Base-by-base conservation (phyloP, 2,888 invertebrate genomes). In the Drosophila planitibia region DNA sequence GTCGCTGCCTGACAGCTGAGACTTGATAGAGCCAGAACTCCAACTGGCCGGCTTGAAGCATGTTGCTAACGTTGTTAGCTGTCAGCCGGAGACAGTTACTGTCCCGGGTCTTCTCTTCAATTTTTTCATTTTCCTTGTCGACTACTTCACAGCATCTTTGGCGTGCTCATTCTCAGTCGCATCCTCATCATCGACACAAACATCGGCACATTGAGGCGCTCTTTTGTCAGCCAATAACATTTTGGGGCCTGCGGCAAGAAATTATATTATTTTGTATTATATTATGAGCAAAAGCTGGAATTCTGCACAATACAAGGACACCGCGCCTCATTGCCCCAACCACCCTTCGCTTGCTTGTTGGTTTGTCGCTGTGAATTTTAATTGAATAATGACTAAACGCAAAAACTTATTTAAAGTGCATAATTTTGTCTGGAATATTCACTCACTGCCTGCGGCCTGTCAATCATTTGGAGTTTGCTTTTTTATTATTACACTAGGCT, bases 391-490 rank as follows among this genome's bases (percentile, higher is more conserved):
- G 83, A 78, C 76, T 71, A 63, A 85, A 77, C 71, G 74, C 68
- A 74, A 79, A 82, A 82, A 82, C 71, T 79, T 82, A 69, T 82
- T 88, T 80, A 71, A 85, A 89, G 87, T 81, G 84, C 81, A 76
- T 74, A 71, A 76, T 76, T 79, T 72, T 67, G 57, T 74, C 67
- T 54, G 59, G 64, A 68, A 73, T 67, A 76, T 76, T 73, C 65
- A 65, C 59, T 67, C 57, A 64, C 37, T 35, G 68, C 68, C 70
- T 60, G 57, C 53, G 59, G 82, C 49, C 68, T 60, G 68, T 76
- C 87, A 81, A 81, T 79, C 79, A 82, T 68, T 72, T 71, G n/a
- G 53, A 19, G 52, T 63, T 69, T 57, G 19, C 62, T 64, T 70
- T 41, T 37, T 44, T 57, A 32, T 73, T 55, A 41, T 41, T 63